These are phyloP conservation scores for Sminthurinus aureus DNA, from an alignment of 2,888 invertebrate genomes.

Conservation along the genomic window DNA sequence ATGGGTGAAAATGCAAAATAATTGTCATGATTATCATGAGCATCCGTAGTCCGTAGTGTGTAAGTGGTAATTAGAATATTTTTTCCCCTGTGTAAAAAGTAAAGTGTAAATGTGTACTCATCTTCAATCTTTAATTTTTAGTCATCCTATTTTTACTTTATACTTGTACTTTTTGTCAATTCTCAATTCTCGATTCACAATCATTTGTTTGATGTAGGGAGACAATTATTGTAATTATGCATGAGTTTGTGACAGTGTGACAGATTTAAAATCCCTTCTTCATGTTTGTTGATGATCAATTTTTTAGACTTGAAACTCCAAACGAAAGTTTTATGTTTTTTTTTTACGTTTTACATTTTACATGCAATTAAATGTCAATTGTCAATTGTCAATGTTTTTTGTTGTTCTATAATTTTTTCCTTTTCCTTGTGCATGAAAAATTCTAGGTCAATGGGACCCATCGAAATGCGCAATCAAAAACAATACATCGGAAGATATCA, in stretches of 20 bases:
- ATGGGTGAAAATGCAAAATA: slow-evolving; percentile 12
- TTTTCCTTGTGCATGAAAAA: no score
- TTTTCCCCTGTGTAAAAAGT: neutral
- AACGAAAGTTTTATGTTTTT: no score
- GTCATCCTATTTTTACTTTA: neutral
- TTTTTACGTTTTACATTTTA: no score
- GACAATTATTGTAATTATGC: no score
- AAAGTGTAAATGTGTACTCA: neutral
- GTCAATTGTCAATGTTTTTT: slow-evolving; percentile 31
- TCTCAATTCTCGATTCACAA: no score
- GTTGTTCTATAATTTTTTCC: neutral
- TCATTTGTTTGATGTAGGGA: no score
- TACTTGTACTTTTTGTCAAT: no score
- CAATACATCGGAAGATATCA: slow-evolving; percentile 59
- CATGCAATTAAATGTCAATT: neutral
- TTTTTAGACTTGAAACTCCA: no score
- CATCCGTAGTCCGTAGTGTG: neutral
- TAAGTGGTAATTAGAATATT: no score
- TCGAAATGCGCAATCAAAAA: slow-evolving; percentile 60
- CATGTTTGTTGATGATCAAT: no score
- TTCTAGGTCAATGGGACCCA: slow-evolving; percentile 60
- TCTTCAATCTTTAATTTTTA: neutral
- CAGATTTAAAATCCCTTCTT: no score
- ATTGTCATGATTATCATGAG: slow-evolving; percentile 5
- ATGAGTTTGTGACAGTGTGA: no score